Evolutionary conservation across 1,140 invertebrate genomes (phyloP).

Genomic region (Venustaconcha ellipsiformis): DNA sequence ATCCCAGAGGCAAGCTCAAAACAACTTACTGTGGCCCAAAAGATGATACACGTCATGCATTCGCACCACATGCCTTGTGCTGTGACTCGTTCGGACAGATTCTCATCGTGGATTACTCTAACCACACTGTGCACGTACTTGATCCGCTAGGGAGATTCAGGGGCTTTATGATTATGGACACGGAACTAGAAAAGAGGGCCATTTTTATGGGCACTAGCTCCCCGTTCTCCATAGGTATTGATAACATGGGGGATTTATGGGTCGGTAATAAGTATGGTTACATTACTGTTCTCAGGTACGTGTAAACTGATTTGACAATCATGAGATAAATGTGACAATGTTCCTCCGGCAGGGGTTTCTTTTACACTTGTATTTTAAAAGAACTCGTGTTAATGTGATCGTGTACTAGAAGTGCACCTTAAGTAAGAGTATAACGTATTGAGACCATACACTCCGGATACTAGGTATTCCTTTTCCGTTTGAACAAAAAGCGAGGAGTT

Average conservation of each 20-base stretch:
- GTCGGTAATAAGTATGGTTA: slow-evolving; percentile 32
- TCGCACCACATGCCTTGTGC: slow-evolving; percentile 24
- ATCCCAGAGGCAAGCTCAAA: slow-evolving; percentile 21
- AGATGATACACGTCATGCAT: slow-evolving; percentile 11
- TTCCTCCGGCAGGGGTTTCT: too few relatives aligned
- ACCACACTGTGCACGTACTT: slow-evolving; percentile 29
- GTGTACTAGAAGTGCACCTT: too few relatives aligned
- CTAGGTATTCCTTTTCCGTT: too few relatives aligned
- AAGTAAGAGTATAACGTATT: too few relatives aligned
- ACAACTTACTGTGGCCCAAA: slow-evolving; percentile 17
- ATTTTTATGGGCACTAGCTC: slow-evolving; percentile 35
- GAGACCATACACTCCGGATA: too few relatives aligned
- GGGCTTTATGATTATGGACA: slow-evolving; percentile 32
- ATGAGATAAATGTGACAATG: too few relatives aligned
- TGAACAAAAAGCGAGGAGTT: too few relatives aligned
- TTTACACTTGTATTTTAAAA: too few relatives aligned
- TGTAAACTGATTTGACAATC: not conserved
- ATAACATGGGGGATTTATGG: slow-evolving; percentile 23
- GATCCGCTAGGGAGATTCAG: slow-evolving; percentile 28
- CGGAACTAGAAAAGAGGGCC: slow-evolving; percentile 27
- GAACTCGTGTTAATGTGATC: too few relatives aligned
- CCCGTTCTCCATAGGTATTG: slow-evolving; percentile 30
- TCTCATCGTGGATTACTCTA: slow-evolving; percentile 25
- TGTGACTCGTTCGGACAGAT: slow-evolving; percentile 31
- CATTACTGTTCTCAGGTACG: slow-evolving; percentile 29